Evolutionary conservation across 2,797 vertebrate genomes (phyloP), one percentile per base, ranked within the genome.

Genomic region (Aselliscus stoliczkanus): DNA sequence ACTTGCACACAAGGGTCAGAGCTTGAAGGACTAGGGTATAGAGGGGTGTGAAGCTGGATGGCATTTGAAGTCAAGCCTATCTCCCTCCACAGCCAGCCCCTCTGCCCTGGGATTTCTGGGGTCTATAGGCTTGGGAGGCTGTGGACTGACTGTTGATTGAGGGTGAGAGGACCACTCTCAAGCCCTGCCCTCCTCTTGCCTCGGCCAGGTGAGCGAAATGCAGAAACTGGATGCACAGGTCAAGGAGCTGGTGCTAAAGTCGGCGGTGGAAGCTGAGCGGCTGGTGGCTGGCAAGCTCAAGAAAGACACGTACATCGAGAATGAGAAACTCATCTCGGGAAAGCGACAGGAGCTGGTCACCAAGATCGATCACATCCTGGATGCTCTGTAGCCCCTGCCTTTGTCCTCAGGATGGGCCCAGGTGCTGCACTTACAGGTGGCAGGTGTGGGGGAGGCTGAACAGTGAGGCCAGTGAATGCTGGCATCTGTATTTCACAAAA

Each of bases 211-310:
- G 1, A 99, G 98, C 0, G 99, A 99, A 98, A 99, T 99, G 95
- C 99, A 99, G 98, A 99, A 99, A 98, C 98, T 99, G 52, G 99
- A 99, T 0, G 92, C 98, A 7, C 99, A 99, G 96, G 99, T 99
- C 91, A 99, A 99, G 98, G 99, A 99, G 67, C 98, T 99, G 54
- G 99, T 99, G 65, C 98, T 99, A 42, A 99, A 99, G 96, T 99
- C 99, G 0, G 99, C 99, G 0, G 99, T 99, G 65, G 99, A 99
- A 97, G 99, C 99, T 0, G 99, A 99, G 98, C 98, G 99, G 15
- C 98, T 99, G 97, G 99, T 99, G 73, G 99, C 99, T 0, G 99
- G 99, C 31, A 99, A 99, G 97, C 99, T 99, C 62, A 99, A 99
- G 99, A 99, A 99, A 98, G 99, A 99, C 96, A 99, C 99, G 0